Conservation (phyloP, 2,797 vertebrate genomes). For the Myotis daubentonii region DNA sequence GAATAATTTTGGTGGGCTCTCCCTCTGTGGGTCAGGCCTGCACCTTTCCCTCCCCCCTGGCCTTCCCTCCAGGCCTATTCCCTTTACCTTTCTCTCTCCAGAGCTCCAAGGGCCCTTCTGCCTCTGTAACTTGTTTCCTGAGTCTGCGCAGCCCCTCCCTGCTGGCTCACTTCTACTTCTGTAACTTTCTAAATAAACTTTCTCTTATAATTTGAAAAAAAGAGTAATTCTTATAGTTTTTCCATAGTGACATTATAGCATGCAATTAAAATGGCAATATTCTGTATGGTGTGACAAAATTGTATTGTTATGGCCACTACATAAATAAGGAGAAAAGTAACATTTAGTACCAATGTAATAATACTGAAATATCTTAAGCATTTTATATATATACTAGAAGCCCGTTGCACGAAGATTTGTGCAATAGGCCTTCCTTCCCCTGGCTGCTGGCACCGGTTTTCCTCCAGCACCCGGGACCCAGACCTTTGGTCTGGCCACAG, state of each 20-base stretch:
- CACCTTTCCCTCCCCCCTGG: not conserved
- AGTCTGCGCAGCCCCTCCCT: not conserved
- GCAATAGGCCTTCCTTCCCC: too few relatives aligned
- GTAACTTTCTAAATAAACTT: not conserved
- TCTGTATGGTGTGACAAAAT: conserved; percentile 37
- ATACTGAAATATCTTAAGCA: conserved; percentile 28
- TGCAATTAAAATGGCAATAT: conserved; percentile 49
- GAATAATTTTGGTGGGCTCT: not conserved
- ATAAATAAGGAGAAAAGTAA: not conserved
- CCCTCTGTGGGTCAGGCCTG: not conserved
- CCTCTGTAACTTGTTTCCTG: not conserved
- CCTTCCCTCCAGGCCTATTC: too few relatives aligned
- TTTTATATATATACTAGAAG: not conserved
- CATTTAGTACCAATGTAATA: conserved; percentile 1
- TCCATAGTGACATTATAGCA: not conserved
- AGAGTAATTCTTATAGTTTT: conserved; percentile 42
- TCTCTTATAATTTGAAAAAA: not conserved
- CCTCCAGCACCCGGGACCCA: too few relatives aligned
- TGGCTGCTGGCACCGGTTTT: too few relatives aligned
- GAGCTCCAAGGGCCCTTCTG: not conserved
- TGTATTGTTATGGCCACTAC: not conserved
- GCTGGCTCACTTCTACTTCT: not conserved
- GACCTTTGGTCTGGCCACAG: too few relatives aligned
- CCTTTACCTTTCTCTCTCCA: not conserved
- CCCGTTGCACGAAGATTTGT: too few relatives aligned